Evolutionary conservation across 2,113 vertebrate species (phyloP), one percentile per base, ranked within the genome.

Genomic region (Collichthys lucidus): DNA sequence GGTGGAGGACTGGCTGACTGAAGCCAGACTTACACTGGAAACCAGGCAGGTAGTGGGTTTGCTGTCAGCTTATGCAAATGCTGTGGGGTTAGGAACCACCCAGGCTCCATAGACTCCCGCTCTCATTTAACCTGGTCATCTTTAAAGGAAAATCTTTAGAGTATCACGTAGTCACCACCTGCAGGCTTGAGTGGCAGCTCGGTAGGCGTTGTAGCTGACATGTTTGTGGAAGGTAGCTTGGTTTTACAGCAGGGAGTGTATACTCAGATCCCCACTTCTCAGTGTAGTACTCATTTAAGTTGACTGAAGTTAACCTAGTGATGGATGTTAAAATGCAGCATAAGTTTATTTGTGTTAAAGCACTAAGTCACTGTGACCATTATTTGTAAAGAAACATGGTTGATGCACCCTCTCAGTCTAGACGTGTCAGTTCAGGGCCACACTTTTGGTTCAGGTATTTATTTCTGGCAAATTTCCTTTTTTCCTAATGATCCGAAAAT

Each of bases 1-100:
- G 88, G 96, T 96, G 0, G 96, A 97, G 61, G 98, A 98, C 93
- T 99, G 98, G 98, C 95, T 99, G 61, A 95, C 76, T 0, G 98
- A 99, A 67, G 97, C 97, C 0, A 95, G 97, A 0, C 95, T 96
- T 85, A 99, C 98, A 35, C 93, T 99, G 20, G 98, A 99, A 93
- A 99, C 98, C 1, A 96, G 94, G 76, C 98, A 99, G 90, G 95
- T 97, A 0, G 94, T 98, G 86, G 95, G 96, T 74, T 92, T 99
- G 92, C 84, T 99, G 82, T 97, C 97, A 0, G 97, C 98, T 0
- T 99, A 99, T 0, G 98, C 98, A 86, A 98, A 97, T 0, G 98
- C 98, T 0, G 96, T 97, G 31, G 98, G 98, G 1, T 40, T 99
- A 66, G 98, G 98, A 56, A 98, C 97, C 77, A 99, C 97, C 0